Evolutionary conservation across 64 coral and sea anemone species (phyloP), one percentile per base, ranked within the genome.

Genomic region (Acropora tenuis): DNA sequence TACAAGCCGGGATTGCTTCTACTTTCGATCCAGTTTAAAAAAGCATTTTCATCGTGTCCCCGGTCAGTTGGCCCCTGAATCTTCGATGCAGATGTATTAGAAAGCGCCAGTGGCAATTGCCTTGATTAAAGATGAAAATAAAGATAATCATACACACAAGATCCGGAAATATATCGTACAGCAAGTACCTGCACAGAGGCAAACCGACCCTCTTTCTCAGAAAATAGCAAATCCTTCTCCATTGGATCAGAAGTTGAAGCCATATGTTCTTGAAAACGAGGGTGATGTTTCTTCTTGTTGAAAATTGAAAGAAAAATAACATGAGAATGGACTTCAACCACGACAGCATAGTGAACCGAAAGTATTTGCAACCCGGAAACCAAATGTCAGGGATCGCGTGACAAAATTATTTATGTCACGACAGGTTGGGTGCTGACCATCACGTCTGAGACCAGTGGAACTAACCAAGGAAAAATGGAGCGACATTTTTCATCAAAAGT

Each of bases 141-240:
- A 55, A 55, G 52, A 55, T 67, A 12, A 67, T 18, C 63, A 12
- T 67, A 12, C 3, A 18, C 0, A 67, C 63, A 16, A 16, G 63
- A 67, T 67, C 42, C 11, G 74, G 42, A 76, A 76, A 47, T 76
- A 67, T 67, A 16, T 67, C 63, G 63, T 67, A 67, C 10, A 76
- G 41, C 42, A 15, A 41, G 41, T 47, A 76, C 74, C 74, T 76
- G 42, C 43, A 76, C 44, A 76, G 43, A 47, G 74, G 74, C 74
- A 76, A 76, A 76, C 74, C 74, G 43, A 76, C 11, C 74, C 43
- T 76, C 42, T 47, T 76, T 41, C 74, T 76, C 74, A 76, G 12
- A 76, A 76, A 76, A 76, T 76, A 76, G 43, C 74, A 76, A 76
- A 47, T 76, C 74, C 46, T 76, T 76, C 74, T 76, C 74, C 74